These are phyloP conservation scores for Dallia pectoralis DNA, from an alignment of 2,797 vertebrate genomes.

Conservation along the genomic window DNA sequence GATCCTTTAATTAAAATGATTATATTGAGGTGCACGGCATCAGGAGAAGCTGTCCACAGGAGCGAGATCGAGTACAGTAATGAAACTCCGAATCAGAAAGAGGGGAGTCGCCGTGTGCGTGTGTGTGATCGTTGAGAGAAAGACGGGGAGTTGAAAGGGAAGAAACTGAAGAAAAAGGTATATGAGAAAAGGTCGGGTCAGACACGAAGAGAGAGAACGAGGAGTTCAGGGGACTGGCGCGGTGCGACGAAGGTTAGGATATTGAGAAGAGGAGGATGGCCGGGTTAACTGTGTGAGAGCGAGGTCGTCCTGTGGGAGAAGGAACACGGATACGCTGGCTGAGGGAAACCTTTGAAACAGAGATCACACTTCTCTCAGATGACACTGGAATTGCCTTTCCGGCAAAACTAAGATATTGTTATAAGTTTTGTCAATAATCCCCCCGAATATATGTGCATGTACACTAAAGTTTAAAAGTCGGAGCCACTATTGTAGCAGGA, in stretches of 20 bases:
- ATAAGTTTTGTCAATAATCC: no score
- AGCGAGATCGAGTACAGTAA: conserved; percentile 80
- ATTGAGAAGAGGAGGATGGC: conserved; percentile 7
- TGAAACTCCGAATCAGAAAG: conserved; percentile 74
- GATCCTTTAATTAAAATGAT: conserved; percentile 85
- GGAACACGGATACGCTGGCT: neutral
- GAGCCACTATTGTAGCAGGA: no score
- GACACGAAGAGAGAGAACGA: neutral
- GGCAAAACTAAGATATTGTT: no score
- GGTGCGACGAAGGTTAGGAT: neutral
- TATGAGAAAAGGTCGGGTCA: neutral
- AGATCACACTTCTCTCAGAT: neutral
- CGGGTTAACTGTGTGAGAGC: conserved; percentile 35
- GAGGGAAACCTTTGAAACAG: neutral
- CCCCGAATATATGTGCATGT: no score
- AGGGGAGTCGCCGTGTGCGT: conserved; percentile 41
- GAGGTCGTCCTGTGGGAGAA: conserved; percentile 9
- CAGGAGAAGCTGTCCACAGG: conserved; percentile 74
- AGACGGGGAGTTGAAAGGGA: conserved; percentile 42
- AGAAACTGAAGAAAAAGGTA: conserved; percentile 1
- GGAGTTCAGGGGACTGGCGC: neutral
- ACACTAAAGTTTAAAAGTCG: no score
- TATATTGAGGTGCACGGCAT: conserved; percentile 78
- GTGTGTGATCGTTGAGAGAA: conserved; percentile 33
- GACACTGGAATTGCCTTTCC: neutral